A percentile compares a stretch with the other conserved stretches of the same genome.
These are phyloP conservation scores for Salmo trutta DNA, from an alignment of 2,797 vertebrate genomes.

Conservation along the genomic window DNA sequence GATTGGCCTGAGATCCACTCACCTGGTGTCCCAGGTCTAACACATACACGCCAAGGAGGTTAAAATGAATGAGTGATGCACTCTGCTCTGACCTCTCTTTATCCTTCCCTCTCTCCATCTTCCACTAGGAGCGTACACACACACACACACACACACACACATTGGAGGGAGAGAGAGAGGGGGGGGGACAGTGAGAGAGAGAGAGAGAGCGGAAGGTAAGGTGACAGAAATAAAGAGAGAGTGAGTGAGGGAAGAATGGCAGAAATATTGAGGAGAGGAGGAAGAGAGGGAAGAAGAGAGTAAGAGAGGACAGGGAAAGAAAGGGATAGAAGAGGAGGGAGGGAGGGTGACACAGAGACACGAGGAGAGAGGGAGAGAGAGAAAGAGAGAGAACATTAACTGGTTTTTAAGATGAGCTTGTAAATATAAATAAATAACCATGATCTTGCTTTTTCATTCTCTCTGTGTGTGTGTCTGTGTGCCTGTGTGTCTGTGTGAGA, in stretches of 20 bases:
- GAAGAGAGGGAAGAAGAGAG: neutral
- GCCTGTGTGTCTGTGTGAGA: neutral
- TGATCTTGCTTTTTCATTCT: slow-evolving; percentile 21
- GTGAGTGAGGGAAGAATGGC: too few relatives aligned
- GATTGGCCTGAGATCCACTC: neutral
- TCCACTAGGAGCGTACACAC: neutral
- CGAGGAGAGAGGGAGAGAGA: slow-evolving; percentile 5
- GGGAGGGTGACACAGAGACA: neutral
- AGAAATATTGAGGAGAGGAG: too few relatives aligned
- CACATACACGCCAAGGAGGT: neutral
- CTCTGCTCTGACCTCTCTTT: neutral
- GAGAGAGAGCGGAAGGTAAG: too few relatives aligned
- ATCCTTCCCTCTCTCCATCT: neutral
- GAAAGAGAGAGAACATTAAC: slow-evolving; percentile 38
- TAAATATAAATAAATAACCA: slow-evolving; percentile 42
- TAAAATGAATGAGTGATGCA: neutral
- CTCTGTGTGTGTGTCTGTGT: neutral
- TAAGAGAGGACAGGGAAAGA: slow-evolving; percentile 16
- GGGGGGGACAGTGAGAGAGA: too few relatives aligned
- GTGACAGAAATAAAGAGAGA: too few relatives aligned
- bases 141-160: neutral
- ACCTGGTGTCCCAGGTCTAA: neutral
- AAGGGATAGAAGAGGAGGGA: neutral
- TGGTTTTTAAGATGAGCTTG: slow-evolving; percentile 43
- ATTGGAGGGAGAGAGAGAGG: neutral